These are phyloP conservation scores for Tretioscincus oriximinensis DNA, from an alignment of 2,113 vertebrate species.

Conservation along the genomic window DNA sequence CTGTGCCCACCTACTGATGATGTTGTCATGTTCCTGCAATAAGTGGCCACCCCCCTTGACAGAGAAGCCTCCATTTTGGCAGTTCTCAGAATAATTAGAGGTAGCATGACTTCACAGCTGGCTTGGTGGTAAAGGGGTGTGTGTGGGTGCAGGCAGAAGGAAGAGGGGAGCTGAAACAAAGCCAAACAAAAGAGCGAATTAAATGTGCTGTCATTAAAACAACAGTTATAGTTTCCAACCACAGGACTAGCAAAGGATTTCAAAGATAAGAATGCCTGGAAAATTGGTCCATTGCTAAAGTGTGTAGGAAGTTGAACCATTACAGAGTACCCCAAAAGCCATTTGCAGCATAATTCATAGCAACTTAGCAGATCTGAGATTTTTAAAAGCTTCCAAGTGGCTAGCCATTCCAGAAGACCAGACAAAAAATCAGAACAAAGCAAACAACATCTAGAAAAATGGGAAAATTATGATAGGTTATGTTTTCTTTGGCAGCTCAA, in stretches of 20 bases:
- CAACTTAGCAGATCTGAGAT: not conserved
- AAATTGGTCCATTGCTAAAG: not conserved
- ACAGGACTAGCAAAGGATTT: not conserved
- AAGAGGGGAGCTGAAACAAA: conserved; percentile 42
- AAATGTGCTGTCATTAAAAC: conserved; percentile 54
- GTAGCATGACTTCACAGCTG: conserved; percentile 65
- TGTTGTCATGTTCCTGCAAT: conserved; percentile 61
- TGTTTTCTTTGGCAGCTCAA: not conserved
- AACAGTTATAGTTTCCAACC: conserved; percentile 23
- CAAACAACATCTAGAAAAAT: no score
- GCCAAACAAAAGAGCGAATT: conserved; percentile 42
- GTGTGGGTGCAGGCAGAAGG: conserved; percentile 22
- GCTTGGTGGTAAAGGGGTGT: conserved; percentile 20
- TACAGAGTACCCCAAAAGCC: not conserved
- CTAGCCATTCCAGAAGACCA: not conserved
- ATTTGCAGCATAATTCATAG: fast-evolving
- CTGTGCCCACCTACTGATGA: conserved; percentile 76
- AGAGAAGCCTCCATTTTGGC: conserved; percentile 58
- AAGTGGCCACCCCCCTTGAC: conserved; percentile 64
- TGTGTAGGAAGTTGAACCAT: not conserved
- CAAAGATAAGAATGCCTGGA: not conserved
- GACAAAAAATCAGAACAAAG: no score
- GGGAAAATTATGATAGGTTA: not conserved
- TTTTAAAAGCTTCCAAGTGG: not conserved
- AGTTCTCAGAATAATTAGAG: conserved; percentile 57